Conservation (phyloP, 2,113 vertebrate species). For the Carassius gibelio region DNA sequence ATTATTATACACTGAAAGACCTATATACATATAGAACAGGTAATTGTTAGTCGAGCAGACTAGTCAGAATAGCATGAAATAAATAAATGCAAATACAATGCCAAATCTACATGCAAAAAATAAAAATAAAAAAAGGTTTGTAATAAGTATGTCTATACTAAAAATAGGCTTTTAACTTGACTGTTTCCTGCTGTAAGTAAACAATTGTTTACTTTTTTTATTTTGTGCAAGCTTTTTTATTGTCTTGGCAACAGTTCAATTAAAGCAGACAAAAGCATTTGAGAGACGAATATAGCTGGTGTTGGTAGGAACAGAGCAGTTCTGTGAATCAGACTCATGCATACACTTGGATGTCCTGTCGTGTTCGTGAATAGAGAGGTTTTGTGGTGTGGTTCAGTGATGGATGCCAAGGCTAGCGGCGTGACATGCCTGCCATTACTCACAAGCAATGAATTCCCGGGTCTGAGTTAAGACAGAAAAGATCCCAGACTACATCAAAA, state of each 20-base stretch:
- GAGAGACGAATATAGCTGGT: slow-evolving; percentile 12
- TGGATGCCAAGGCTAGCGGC: slow-evolving; percentile 39
- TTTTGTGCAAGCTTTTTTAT: background rate
- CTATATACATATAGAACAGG: background rate
- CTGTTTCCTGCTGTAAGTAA: background rate
- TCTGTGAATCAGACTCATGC: slow-evolving; percentile 35
- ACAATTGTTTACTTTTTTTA: no score
- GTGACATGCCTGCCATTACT: slow-evolving; percentile 49
- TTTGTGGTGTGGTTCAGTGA: slow-evolving; percentile 35
- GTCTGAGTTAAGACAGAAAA: slow-evolving; percentile 33
- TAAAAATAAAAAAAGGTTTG: no score
- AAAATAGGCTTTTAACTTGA: background rate
- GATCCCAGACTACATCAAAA: slow-evolving; percentile 45
- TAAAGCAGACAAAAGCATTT: background rate
- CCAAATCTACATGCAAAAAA: background rate
- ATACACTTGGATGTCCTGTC: slow-evolving; percentile 43
- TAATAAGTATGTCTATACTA: background rate
- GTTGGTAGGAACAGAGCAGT: slow-evolving; percentile 26
- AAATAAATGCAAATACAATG: background rate
- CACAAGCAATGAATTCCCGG: slow-evolving; percentile 46
- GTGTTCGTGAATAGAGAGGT: slow-evolving; percentile 24
- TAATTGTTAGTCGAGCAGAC: background rate
- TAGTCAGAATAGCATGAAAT: background rate
- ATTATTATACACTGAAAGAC: background rate
- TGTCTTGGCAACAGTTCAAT: background rate